phyloP scores from a whole-genome alignment of 2,888 invertebrate species.

The Noctua comes region DNA sequence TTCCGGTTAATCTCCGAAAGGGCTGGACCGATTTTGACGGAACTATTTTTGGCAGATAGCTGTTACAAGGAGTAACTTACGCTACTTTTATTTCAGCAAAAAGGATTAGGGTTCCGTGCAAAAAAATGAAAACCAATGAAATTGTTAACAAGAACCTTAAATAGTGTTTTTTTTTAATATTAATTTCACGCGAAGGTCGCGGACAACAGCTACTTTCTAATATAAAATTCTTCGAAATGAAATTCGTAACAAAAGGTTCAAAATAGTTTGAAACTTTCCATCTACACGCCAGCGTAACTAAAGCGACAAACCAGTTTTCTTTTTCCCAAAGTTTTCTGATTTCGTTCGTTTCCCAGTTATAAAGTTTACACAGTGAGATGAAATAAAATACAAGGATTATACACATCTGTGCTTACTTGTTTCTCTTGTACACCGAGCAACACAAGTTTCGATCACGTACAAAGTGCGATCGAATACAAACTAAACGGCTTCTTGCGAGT shows the following conservation, averaged over 20 bases:
- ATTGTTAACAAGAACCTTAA: too few species aligned
- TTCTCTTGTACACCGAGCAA: slow-evolving; percentile 71
- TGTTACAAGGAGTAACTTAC: too few species aligned
- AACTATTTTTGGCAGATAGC: too few species aligned
- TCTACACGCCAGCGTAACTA: slow-evolving; percentile 21
- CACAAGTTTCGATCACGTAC: slow-evolving; percentile 80
- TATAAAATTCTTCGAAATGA: slow-evolving; percentile 12
- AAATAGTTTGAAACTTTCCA: slow-evolving; percentile 34
- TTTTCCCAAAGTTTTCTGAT: slow-evolving; percentile 52
- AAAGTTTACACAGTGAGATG: slow-evolving; percentile 60
- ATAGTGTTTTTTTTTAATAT: too few species aligned
- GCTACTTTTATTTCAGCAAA: too few species aligned
- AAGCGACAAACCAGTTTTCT: slow-evolving; percentile 42
- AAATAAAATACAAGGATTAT: slow-evolving; percentile 71
- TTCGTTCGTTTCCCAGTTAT: slow-evolving; percentile 40
- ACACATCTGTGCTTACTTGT: slow-evolving; percentile 71
- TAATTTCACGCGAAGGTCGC: background rate
- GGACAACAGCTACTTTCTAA: background rate
- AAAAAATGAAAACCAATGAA: too few species aligned
- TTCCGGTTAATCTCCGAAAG: too few species aligned
- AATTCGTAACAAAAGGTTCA: slow-evolving; percentile 31
- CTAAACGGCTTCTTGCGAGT: slow-evolving; percentile 73
- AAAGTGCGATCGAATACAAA: slow-evolving; percentile 75
- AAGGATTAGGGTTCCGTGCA: too few species aligned
- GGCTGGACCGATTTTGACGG: too few species aligned